Evolutionary conservation across 1,140 invertebrate genomes (phyloP), one percentile per base, ranked within the genome.

Genomic region (Drosophila gunungcola): DNA sequence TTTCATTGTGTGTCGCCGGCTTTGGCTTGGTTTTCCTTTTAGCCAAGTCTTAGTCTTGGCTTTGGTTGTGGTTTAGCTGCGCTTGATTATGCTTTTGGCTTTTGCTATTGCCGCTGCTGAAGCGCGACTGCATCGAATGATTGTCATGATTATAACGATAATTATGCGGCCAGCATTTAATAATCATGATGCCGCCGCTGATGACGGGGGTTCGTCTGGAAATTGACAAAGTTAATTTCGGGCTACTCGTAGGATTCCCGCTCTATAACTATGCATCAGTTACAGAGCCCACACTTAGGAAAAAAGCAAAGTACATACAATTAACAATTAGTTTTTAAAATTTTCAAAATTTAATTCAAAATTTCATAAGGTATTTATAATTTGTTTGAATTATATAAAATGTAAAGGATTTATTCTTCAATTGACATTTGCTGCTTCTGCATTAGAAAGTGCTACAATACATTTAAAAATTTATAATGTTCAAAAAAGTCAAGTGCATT

Each of bases 1-100:
- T 90, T 91, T 91, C 83, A 78, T 81, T 72, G 81, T 80, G 80
- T 76, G 86, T 79, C 61, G 62, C 63, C 75, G 62, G 53, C 73
- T 80, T 78, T 54, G 32, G 51, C 46, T 68, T 70, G 45, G 56
- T 73, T 62, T 68, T 74, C 55, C 53, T 69, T 80, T 80, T 53
- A 34, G 57, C 46, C 53, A 55, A 41, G 52, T 43, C 43, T 51
- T 51, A 41, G 51, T 46, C 43, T 68, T 39, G 46, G 56, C 45
- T 68, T 79, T 80, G 43, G 56, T 49, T 69, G 56, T 79, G 49
- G 61, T 62, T 73, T 70, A 69, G 80, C 73, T 75, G 85, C 84
- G 85, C 85, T 84, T 90, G 85, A 78, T 89, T 77, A 76, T 80
- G 84, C 83, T 60, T 56, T 56, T 41, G 39, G 54, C 69, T 63